Conservation (phyloP, 2,797 vertebrate species). For the Heteromormyrus szaboi region DNA sequence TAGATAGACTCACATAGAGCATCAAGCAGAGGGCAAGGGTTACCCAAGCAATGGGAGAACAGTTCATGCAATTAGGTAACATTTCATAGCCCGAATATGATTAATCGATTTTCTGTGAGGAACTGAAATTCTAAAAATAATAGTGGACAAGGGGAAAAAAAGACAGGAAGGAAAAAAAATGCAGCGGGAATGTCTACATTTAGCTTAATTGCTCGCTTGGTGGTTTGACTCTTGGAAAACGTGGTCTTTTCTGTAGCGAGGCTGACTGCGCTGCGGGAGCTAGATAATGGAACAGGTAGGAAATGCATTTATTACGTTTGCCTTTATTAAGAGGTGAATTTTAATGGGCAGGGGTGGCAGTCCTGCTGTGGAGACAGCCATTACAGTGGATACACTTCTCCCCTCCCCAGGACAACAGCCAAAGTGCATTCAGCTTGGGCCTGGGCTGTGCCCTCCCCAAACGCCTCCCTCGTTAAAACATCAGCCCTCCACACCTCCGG, state of each 20-base stretch:
- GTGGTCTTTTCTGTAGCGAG: conserved; percentile 23
- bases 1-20: not conserved
- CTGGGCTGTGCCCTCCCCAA: not conserved
- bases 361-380: not conserved
- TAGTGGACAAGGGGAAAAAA: conserved; percentile 12
- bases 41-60: not conserved
- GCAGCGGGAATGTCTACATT: conserved; percentile 29
- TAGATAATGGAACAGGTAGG: conserved; percentile 48
- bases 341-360: conserved; percentile 36
- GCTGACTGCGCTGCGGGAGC: conserved; percentile 31
- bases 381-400: not conserved
- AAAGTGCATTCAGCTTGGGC: not conserved
- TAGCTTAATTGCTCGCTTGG: conserved; percentile 38
- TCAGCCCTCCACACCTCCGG: not conserved
- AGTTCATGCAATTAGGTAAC: not conserved
- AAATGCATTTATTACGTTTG: conserved; percentile 50
- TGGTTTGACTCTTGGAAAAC: conserved; percentile 26
- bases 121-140: conserved; percentile 19
- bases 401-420: conserved; percentile 3
- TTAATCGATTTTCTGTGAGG: conserved; percentile 5
- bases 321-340: conserved; percentile 45
- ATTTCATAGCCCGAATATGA: not conserved
- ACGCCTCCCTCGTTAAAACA: not conserved
- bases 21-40: not conserved
- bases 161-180: conserved; percentile 25